Base-by-base conservation (phyloP, 2,888 invertebrate species). In the Elysia crispata region DNA sequence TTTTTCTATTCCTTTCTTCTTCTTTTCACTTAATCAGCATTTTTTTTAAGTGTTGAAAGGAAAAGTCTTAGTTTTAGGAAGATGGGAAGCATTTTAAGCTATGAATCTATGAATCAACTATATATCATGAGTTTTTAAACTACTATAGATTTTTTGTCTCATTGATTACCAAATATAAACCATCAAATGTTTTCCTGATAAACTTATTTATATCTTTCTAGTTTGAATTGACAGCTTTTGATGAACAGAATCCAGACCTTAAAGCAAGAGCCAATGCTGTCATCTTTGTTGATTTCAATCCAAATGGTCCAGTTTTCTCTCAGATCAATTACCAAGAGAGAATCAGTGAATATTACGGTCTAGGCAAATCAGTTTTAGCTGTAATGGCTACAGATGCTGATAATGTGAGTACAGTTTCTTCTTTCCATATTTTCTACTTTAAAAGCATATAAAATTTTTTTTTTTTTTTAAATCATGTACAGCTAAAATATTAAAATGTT, bases 201-300 rank as follows among this genome's bases (percentile, higher is more conserved):
- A 13, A 18, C 23, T 66, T 1, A 57, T 50, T 67, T 18, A 73
- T 81, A 77, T 67, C 72, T 49, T 80, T 84, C 0, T 79, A 89
- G 89, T 72, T 89, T 5, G 77, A 81, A 30, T 85, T 91, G n/a
- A 83, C 87, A 67, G 88, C 88, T 15, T 90, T 85, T 81, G 89
- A 91, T 80, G 86, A 83, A n/a, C 84, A 84, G 25, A 88, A 87
- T 62, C 90, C 90, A 13, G 67, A 77, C 13, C 82, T 87, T 70
- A 81, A 77, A 60, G 86, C 86, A 5, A 85, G 85, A 64, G 82
- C 84, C 28, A 79, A 83, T 28, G 86, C 89, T 18, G 82, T 76
- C 1, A 86, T 91, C 15, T 82, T 76, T 25, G 88, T 91, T 20
- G 78, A 81, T 15, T 86, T 90, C 66, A 91, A 91, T 77, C 86